These are phyloP conservation scores for Scaeva pyrastri DNA, from an alignment of 2,888 invertebrate species.

Conservation along the genomic window DNA sequence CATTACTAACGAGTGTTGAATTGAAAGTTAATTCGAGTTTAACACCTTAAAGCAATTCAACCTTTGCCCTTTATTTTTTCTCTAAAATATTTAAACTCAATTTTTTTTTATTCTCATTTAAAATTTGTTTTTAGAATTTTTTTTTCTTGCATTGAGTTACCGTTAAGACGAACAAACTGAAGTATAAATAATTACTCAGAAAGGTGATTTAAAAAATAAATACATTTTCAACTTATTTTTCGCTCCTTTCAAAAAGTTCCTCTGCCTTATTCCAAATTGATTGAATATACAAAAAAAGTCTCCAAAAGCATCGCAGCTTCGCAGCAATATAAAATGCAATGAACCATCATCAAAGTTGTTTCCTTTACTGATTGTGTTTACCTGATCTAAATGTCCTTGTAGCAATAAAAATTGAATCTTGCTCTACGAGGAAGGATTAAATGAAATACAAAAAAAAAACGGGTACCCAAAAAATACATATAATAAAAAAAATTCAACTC, in stretches of 20 bases:
- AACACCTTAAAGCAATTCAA: too few relatives aligned
- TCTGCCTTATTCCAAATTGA: background rate
- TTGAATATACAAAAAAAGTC: background rate
- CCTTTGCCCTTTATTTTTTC: too few relatives aligned
- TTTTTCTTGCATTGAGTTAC: too few relatives aligned
- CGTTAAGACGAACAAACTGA: too few relatives aligned
- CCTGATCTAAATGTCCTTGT: slow-evolving; percentile 21
- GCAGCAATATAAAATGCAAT: slow-evolving; percentile 6
- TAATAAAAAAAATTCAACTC: background rate
- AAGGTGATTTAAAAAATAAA: too few relatives aligned
- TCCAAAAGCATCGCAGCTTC: background rate
- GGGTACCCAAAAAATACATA: too few relatives aligned
- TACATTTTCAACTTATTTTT: background rate
- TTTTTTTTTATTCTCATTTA: too few relatives aligned
- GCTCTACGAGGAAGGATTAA: background rate
- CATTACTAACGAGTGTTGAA: too few relatives aligned
- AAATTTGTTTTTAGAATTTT: too few relatives aligned
- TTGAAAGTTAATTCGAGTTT: too few relatives aligned
- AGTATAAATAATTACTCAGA: too few relatives aligned
- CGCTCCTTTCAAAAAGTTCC: background rate
- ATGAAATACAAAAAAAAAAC: background rate
- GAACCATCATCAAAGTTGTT: slow-evolving; percentile 35
- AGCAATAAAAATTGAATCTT: background rate
- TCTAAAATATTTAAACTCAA: too few relatives aligned
- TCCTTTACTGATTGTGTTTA: slow-evolving; percentile 49